Evolutionary conservation across 2,797 vertebrate species (phyloP).

Genomic region (Hafferia zeledoni): DNA sequence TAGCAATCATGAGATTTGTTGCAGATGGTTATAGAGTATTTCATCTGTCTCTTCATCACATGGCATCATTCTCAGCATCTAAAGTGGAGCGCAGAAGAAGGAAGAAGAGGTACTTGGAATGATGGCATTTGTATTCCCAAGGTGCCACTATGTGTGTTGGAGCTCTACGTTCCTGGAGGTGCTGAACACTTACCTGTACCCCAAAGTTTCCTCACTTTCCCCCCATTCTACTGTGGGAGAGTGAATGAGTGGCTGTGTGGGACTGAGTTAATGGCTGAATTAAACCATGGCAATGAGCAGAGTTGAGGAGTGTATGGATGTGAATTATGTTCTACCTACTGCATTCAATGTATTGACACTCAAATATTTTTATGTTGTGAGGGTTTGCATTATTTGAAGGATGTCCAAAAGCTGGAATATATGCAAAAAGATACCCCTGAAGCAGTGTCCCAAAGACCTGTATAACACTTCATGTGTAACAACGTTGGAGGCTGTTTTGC

Average conservation of each 20-base stretch:
- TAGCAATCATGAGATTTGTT: not conserved
- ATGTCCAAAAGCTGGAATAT: not conserved
- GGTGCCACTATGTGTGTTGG: not conserved
- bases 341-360: not conserved
- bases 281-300: not conserved
- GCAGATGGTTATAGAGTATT: not conserved
- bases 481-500: not conserved
- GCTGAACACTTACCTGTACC: not conserved
- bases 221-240: not conserved
- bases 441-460: not conserved
- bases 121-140: not conserved
- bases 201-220: not conserved
- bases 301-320: not conserved
- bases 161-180: not conserved
- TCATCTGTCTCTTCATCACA: not conserved
- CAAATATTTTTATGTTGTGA: not conserved
- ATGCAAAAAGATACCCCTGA: not conserved
- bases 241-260: not conserved
- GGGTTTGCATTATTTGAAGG: not conserved
- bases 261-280: not conserved
- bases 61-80: not conserved
- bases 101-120: not conserved
- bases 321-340: not conserved
- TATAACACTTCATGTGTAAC: not conserved
- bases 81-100: not conserved